Evolutionary conservation across 2,888 invertebrate species (phyloP).

Genomic region (Cheilosia pagana): DNA sequence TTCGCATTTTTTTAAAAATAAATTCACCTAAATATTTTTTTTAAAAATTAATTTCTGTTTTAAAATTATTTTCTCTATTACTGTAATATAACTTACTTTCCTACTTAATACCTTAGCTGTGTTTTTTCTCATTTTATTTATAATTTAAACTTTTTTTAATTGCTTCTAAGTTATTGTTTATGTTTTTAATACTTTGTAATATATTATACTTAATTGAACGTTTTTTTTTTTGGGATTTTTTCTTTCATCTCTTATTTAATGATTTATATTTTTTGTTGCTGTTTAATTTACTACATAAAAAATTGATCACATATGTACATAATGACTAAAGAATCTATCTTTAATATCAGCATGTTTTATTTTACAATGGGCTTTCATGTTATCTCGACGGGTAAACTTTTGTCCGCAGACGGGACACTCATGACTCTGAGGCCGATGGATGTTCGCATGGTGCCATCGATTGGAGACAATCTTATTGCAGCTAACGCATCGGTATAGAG

Average conservation of each 20-base stretch:
- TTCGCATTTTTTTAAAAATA: conserved; percentile 37
- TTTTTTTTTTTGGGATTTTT: conserved; percentile 46
- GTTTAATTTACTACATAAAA: conserved; percentile 81
- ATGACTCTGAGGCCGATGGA: conserved; percentile 86
- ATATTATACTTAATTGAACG: conserved; percentile 62
- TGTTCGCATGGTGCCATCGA: conserved; percentile 87
- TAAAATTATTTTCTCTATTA: conserved; percentile 20
- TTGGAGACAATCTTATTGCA: conserved; percentile 87
- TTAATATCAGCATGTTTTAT: conserved; percentile 85
- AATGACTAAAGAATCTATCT: conserved; percentile 84
- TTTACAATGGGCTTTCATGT: conserved; percentile 87
- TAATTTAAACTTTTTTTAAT: conserved; percentile 55
- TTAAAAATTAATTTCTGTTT: conserved; percentile 23
- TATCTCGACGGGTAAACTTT: conserved; percentile 87
- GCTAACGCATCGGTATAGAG: conserved; percentile 85
- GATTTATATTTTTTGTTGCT: conserved; percentile 44
- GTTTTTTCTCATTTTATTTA: conserved; percentile 29
- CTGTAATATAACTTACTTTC: conserved; percentile 40
- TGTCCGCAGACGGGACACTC: conserved; percentile 86
- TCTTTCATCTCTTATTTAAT: conserved; percentile 22
- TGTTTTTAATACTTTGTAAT: conserved; percentile 60
- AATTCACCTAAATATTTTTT: conserved; percentile 56
- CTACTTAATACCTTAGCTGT: conserved; percentile 33
- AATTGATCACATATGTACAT: conserved; percentile 84
- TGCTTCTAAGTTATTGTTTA: conserved; percentile 71